A percentile compares a stretch with the other conserved stretches of the same genome.
Conservation (phyloP, 2,113 vertebrate species). For the sheep (Ovis aries) region DNA sequence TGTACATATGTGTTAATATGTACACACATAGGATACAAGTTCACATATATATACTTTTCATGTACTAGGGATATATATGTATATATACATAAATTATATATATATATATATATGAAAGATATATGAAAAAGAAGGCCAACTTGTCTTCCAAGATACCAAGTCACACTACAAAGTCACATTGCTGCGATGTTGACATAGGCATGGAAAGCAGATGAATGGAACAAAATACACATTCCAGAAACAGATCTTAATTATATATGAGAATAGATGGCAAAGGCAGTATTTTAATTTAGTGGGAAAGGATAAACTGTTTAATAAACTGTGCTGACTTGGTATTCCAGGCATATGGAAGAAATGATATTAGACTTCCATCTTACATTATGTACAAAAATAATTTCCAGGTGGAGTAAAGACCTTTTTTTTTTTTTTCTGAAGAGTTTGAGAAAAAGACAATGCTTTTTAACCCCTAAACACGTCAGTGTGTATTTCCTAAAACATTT, state of each 20-base stretch:
- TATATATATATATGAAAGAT: neutral
- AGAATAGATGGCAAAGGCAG: neutral
- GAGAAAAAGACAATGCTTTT: neutral
- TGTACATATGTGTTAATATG: neutral
- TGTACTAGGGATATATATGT: neutral
- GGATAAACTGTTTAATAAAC: neutral
- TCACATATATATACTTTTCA: neutral
- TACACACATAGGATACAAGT: neutral
- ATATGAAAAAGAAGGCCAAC: neutral
- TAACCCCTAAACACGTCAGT: neutral
- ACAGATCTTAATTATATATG: neutral
- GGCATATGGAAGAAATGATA: neutral
- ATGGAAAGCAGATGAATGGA: neutral
- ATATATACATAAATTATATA: neutral
- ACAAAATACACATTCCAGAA: neutral
- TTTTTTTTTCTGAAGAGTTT: neutral
- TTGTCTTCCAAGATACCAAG: neutral
- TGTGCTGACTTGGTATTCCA: neutral
- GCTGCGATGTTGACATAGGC: neutral
- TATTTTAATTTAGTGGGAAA: neutral
- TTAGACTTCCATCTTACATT: neutral
- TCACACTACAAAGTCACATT: neutral
- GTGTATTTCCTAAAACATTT: neutral
- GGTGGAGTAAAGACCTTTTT: neutral
- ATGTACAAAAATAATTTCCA: neutral